phyloP scores from a whole-genome alignment of 2,113 vertebrate species.

The Corythornis vintsioides region DNA sequence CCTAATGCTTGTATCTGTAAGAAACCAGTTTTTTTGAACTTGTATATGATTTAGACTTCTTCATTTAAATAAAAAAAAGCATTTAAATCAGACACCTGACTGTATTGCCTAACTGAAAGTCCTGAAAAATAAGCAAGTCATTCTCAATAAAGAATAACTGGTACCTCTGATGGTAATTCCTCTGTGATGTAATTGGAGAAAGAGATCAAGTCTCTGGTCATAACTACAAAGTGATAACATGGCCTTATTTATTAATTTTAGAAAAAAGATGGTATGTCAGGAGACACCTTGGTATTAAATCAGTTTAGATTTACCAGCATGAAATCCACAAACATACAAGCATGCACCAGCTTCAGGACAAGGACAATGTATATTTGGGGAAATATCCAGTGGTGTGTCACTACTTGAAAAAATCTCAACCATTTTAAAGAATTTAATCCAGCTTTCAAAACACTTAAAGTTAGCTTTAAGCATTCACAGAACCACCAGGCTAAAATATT shows the following conservation, averaged over 20 bases:
- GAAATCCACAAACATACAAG: not conserved
- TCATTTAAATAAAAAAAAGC: not conserved
- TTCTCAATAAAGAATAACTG: not conserved
- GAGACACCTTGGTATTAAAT: not conserved
- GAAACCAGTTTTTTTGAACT: not conserved
- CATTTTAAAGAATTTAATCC: not conserved
- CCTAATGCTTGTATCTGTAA: not conserved
- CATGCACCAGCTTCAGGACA: not conserved
- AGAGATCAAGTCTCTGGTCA: not conserved
- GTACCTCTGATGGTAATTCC: not conserved
- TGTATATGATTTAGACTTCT: not conserved
- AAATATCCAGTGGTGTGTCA: not conserved
- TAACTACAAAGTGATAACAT: not conserved
- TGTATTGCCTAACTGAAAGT: not conserved
- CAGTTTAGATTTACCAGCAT: not conserved
- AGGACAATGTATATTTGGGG: not conserved
- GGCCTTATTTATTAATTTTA: not conserved
- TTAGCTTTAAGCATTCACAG: not conserved
- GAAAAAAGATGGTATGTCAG: not conserved
- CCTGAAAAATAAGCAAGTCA: not conserved
- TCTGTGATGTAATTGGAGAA: not conserved
- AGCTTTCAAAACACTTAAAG: not conserved
- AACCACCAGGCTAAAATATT: not conserved
- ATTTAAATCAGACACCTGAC: not conserved
- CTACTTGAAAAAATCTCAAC: not conserved